These are phyloP conservation scores for Coluber constrictor DNA, from an alignment of 2,797 vertebrate species.

Conservation along the genomic window DNA sequence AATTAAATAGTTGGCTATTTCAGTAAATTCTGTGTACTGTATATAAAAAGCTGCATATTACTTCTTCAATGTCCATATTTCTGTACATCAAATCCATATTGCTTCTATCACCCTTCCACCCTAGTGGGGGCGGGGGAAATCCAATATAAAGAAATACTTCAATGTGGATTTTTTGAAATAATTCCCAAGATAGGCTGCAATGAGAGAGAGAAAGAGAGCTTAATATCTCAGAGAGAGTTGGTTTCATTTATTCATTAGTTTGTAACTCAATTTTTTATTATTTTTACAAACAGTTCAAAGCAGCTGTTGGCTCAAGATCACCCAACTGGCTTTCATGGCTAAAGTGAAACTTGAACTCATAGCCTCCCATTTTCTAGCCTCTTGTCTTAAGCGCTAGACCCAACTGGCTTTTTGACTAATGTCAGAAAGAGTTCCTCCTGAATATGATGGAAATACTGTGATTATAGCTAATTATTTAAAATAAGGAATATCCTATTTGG, in stretches of 20 bases:
- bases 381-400: too few species aligned
- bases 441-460: not conserved
- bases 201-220: not conserved
- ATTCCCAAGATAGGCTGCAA: not conserved
- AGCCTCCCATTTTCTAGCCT: too few species aligned
- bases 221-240: not conserved
- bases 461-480: not conserved
- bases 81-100: not conserved
- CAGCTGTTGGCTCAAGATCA: too few species aligned
- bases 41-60: not conserved
- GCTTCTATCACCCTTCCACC: too few species aligned
- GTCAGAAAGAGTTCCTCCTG: not conserved
- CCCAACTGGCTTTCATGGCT: too few species aligned
- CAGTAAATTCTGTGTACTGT: not conserved
- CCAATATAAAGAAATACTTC: not conserved
- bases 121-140: not conserved
- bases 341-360: too few species aligned
- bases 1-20: not conserved
- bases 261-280: too few species aligned
- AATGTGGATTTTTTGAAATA: not conserved
- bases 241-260: too few species aligned
- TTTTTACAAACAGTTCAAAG: too few species aligned
- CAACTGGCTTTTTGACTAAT: not conserved
- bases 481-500: too few species aligned
- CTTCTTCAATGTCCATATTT: not conserved